Conservation (phyloP, 2,797 vertebrate species). For the Sandelia bainsii region DNA sequence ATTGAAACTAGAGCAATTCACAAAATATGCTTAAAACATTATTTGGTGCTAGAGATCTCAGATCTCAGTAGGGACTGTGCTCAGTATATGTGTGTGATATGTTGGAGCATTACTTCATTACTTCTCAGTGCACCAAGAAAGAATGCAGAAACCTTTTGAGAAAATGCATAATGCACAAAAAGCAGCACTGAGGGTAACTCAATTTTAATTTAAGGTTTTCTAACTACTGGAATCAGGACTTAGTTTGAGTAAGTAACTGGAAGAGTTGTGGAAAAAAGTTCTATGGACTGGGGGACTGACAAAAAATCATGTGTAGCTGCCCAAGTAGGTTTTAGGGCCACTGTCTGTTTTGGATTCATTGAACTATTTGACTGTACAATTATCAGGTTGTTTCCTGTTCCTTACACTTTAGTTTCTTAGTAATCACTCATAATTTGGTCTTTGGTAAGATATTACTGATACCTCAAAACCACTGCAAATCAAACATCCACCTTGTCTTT, state of each 20-base stretch:
- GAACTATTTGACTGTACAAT: too few relatives aligned
- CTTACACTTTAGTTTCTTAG: too few relatives aligned
- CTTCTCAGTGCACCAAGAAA: background rate
- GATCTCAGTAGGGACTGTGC: background rate
- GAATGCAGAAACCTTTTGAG: background rate
- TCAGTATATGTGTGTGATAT: background rate
- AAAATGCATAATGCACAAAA: conserved; percentile 2
- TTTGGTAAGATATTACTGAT: background rate
- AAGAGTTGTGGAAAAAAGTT: too few relatives aligned
- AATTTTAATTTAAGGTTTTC: too few relatives aligned
- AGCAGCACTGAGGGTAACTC: background rate
- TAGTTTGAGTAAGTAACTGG: too few relatives aligned
- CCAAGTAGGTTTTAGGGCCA: too few relatives aligned
- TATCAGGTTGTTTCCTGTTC: background rate
- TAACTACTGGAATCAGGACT: too few relatives aligned
- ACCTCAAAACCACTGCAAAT: background rate
- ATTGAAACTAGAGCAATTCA: conserved; percentile 10
- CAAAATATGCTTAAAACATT: conserved; percentile 12
- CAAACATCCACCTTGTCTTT: background rate
- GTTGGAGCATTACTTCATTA: too few relatives aligned
- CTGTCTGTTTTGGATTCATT: too few relatives aligned
- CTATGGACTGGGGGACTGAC: too few relatives aligned
- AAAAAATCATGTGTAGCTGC: too few relatives aligned
- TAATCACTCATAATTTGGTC: background rate
- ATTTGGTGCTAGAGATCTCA: background rate